Evolutionary conservation across 1,140 invertebrate species (phyloP).

Genomic region (Drosophila kurseongensis): DNA sequence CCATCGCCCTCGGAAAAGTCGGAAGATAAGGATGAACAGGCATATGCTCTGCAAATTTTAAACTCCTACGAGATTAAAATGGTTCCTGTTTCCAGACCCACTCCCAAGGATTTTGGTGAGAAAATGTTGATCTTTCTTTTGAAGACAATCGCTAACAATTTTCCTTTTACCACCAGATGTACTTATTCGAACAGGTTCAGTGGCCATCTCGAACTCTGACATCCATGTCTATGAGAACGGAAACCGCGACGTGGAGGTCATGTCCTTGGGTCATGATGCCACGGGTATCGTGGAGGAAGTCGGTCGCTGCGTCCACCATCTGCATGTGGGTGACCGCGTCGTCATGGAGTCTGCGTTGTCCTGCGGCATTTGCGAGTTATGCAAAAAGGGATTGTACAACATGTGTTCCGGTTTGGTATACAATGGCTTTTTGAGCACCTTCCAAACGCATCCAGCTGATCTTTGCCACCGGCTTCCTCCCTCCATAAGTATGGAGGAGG

Average conservation of each 20-base stretch:
- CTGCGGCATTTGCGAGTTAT: conserved; percentile 71
- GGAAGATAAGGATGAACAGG: not conserved
- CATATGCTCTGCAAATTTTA: conserved; percentile 29
- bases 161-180: conserved; percentile 46
- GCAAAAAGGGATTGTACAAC: conserved; percentile 71
- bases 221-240: conserved; percentile 75
- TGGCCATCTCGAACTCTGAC: conserved; percentile 58
- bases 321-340: conserved; percentile 68
- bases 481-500: conserved; percentile 58
- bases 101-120: conserved; percentile 51
- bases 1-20: not conserved
- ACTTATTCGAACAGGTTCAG: conserved; percentile 55
- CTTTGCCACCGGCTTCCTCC: conserved; percentile 68
- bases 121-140: no score
- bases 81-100: conserved; percentile 13
- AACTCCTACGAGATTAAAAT: conserved; percentile 44
- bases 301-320: conserved; percentile 53
- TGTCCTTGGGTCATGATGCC: conserved; percentile 73
- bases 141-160: no score
- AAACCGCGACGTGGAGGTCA: conserved; percentile 38
- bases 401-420: conserved; percentile 65
- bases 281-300: conserved; percentile 65
- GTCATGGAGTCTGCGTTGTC: conserved; percentile 71
- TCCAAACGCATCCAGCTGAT: conserved; percentile 71
- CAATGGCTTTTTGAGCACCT: conserved; percentile 66